A percentile compares a stretch with the other conserved stretches of the same genome.
Evolutionary conservation across 2,797 vertebrate species (phyloP).

Genomic region (Prionace glauca): DNA sequence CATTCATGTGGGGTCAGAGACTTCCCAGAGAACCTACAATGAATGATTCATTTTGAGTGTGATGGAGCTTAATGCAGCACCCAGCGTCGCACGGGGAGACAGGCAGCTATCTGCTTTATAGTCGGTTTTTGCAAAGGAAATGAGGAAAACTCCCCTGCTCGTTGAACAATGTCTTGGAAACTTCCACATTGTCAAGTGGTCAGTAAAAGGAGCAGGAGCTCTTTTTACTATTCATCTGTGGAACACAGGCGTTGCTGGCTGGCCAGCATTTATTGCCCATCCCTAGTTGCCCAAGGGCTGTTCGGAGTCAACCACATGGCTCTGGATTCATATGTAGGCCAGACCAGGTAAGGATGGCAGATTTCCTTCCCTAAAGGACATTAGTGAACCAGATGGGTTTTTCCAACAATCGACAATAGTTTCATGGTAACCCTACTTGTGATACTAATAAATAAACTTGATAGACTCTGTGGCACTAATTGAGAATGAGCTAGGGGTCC

Average conservation of each 20-base stretch:
- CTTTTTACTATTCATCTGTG: too few relatives aligned
- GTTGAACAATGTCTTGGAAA: not conserved
- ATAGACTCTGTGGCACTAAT: not conserved
- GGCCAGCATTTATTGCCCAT: too few relatives aligned
- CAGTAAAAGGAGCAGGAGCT: not conserved
- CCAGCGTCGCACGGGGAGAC: not conserved
- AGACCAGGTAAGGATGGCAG: too few relatives aligned
- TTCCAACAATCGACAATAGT: too few relatives aligned
- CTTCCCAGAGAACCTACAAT: not conserved
- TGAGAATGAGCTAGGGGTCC: not conserved
- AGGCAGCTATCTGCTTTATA: not conserved
- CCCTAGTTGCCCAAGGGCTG: too few relatives aligned
- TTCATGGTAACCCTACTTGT: too few relatives aligned
- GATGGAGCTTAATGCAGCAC: not conserved
- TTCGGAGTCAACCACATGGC: too few relatives aligned
- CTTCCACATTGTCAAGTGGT: not conserved
- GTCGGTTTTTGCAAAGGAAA: not conserved
- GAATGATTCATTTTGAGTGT: not conserved
- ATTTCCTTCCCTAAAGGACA: too few relatives aligned
- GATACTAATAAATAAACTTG: too few relatives aligned
- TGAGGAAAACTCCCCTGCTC: not conserved
- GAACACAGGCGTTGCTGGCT: too few relatives aligned
- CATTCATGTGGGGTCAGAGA: not conserved
- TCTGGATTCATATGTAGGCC: too few relatives aligned
- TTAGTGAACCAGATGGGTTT: too few relatives aligned